phyloP scores from a whole-genome alignment of 2,113 vertebrate species.

The Coptodon rendalli region DNA sequence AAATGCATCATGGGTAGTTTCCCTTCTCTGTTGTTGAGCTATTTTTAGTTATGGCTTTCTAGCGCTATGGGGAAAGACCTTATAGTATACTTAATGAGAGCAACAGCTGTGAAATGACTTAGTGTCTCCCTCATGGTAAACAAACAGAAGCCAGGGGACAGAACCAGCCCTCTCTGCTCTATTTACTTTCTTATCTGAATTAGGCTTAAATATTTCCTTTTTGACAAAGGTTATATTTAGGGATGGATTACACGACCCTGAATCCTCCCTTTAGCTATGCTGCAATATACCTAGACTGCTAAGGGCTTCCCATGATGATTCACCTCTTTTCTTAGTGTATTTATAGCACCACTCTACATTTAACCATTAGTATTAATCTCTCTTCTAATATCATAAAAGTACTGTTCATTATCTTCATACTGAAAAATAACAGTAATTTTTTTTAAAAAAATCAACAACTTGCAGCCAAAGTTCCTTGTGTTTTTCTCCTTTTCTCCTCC shows the following conservation, averaged over 20 bases:
- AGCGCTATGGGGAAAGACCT: constrained; percentile 26
- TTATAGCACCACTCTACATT: neutral
- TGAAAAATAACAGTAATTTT: neutral
- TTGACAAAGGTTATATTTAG: neutral
- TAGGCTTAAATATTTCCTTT: neutral
- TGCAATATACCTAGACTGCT: neutral
- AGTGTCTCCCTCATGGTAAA: constrained; percentile 9
- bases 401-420: neutral
- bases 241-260: neutral
- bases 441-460: neutral
- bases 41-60: constrained; percentile 16
- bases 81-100: neutral
- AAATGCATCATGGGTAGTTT: constrained; percentile 57
- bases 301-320: neutral
- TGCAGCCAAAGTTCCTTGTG: neutral
- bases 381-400: neutral
- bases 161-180: neutral
- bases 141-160: neutral
- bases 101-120: constrained; percentile 18
- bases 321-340: neutral
- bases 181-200: neutral
- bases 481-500: neutral
- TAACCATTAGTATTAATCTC: neutral
- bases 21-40: constrained; percentile 31
- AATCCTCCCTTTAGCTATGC: neutral